Conservation (phyloP, 2,888 invertebrate genomes). For the Trachelus troglodyta region DNA sequence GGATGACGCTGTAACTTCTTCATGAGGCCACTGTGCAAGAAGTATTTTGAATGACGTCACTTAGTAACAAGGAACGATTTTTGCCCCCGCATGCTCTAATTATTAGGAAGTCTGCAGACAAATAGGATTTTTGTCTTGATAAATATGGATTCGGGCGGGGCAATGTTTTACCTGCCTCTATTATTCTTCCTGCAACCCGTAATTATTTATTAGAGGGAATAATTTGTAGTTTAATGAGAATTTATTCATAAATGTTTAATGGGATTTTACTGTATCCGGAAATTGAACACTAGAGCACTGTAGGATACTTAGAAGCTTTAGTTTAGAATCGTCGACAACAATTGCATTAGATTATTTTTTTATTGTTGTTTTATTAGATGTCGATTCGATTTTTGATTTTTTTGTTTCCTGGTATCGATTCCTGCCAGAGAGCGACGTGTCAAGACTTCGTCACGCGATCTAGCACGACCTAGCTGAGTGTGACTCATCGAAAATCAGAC, state of each 20-base stretch:
- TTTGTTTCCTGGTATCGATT: not conserved
- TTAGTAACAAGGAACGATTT: not conserved
- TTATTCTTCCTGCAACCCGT: too few species aligned
- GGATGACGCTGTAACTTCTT: not conserved
- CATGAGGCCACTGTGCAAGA: not conserved
- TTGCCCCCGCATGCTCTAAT: not conserved
- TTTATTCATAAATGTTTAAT: too few species aligned
- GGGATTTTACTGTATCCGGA: not conserved
- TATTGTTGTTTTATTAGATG: not conserved
- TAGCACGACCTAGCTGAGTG: not conserved
- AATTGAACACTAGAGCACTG: not conserved
- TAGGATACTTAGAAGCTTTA: not conserved
- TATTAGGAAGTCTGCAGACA: not conserved
- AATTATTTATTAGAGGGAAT: too few species aligned
- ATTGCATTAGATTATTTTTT: not conserved
- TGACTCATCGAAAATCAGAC: not conserved
- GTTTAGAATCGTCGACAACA: not conserved
- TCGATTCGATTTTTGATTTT: not conserved
- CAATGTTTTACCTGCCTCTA: not conserved
- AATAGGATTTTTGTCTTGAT: not conserved
- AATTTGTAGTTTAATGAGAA: too few species aligned
- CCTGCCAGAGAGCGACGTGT: not conserved
- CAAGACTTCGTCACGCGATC: not conserved
- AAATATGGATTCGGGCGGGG: not conserved
- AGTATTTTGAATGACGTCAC: not conserved